These are phyloP conservation scores for Hystrix cristata DNA, from an alignment of 2,113 vertebrate genomes.

Conservation along the genomic window DNA sequence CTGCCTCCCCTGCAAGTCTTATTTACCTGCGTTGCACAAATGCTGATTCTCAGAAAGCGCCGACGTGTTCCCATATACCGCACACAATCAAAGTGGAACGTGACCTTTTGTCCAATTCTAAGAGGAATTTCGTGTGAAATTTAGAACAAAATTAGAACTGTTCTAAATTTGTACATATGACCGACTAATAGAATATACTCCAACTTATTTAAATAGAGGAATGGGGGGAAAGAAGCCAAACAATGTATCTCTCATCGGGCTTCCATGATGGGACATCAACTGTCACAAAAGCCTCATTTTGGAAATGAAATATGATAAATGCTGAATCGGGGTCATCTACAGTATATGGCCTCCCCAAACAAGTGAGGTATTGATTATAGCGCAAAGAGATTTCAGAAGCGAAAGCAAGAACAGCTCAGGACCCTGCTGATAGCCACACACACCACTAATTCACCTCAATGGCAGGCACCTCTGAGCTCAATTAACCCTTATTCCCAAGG, in stretches of 20 bases:
- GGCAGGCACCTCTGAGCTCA: conserved; percentile 88
- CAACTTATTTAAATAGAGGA: not conserved
- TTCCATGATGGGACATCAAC: conserved; percentile 69
- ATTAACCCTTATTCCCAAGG: conserved; percentile 89
- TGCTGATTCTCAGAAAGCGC: not conserved
- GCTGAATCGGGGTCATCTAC: conserved; percentile 80
- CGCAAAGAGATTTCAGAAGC: conserved; percentile 85
- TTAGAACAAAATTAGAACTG: not conserved
- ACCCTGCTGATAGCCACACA: conserved; percentile 84
- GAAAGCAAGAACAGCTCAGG: conserved; percentile 86
- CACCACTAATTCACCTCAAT: conserved; percentile 89
- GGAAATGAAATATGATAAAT: conserved; percentile 82
- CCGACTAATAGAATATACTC: not conserved
- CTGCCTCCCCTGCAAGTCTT: not conserved
- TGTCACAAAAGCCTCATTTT: conserved; percentile 78
- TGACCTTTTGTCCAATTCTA: conserved; percentile 48
- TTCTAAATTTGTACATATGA: conserved; percentile 64
- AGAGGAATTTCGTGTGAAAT: not conserved
- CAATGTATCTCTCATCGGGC: conserved; percentile 58
- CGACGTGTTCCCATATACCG: not conserved
- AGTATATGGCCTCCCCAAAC: conserved; percentile 75
- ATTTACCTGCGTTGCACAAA: not conserved
- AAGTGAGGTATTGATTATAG: conserved; percentile 87
- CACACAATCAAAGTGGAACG: conserved; percentile 43
- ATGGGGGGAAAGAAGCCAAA: not conserved